Base-by-base conservation (phyloP, 2,113 vertebrate genomes). In the Neodon shergylaensis region DNA sequence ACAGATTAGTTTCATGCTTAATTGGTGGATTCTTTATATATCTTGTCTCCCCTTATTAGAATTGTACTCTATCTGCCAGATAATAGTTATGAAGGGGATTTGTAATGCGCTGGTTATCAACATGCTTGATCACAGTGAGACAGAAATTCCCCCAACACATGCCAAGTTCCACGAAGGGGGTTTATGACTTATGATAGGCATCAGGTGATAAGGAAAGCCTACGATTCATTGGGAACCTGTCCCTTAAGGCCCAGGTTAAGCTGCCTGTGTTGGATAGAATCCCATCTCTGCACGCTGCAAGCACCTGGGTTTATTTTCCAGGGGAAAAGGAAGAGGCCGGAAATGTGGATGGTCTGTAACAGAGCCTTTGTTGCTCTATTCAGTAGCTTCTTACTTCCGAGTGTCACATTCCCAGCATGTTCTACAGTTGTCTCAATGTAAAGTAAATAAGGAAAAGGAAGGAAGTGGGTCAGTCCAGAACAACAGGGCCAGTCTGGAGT, bases 1-100 rank as follows among this genome's bases (percentile, higher is more conserved):
- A 58, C 88, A 95, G 82, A 96, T 82, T n/a, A 96, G 85, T 39
- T 84, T 89, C 36, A 91, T 85, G 89, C 72, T 88, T 91, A 94
- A 79, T 91, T 96, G 84, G 47, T 13, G 61, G 31, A 54, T 44
- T 85, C 96, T 92, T 96, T 90, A 63, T 88, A 12, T 70, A 66
- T 66, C 66, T 58, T 73, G 4, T 92, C 58, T 86, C 93, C 42
- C 63, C 66, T 84, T 94, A 61, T 90, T 88, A 96, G 79, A 79
- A 88, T 26, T 44, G 49, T 73, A 13, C 2, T 90, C 11, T 70
- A 7, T 96, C 93, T 88, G n/a, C 54, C 24, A 92, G 65, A 65
- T 84, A 61, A 90, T 65, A 79, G n/a, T 82, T 70, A 52, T 1
- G 26, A 77, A 61, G 61, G 54, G 81, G 47, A 74, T 82, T 94